These are phyloP conservation scores for Carassius carassius DNA, from an alignment of 2,113 vertebrate species.

Conservation along the genomic window DNA sequence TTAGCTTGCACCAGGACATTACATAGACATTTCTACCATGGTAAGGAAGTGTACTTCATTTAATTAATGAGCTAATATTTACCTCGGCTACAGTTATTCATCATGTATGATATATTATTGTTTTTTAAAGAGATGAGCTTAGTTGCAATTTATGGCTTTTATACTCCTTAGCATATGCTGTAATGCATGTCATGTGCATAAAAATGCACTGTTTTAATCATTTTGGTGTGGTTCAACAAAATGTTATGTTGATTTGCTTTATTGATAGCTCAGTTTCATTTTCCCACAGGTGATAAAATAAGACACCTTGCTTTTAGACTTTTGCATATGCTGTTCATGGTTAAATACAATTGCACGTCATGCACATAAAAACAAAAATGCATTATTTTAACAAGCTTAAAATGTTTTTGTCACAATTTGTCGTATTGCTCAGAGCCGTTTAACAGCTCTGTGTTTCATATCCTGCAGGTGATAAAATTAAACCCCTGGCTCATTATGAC, in stretches of 20 bases:
- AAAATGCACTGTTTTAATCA: not conserved
- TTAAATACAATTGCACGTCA: not conserved
- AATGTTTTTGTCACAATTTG: not conserved
- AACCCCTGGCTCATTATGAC: slow-evolving; percentile 51
- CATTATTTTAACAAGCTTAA: not conserved
- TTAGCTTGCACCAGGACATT: not conserved
- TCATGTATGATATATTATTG: not conserved
- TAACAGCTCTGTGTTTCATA: not conserved
- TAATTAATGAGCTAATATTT: not conserved
- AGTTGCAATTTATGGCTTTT: not conserved
- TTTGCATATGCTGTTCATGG: too few species aligned
- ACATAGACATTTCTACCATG: slow-evolving; percentile 43
- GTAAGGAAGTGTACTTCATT: slow-evolving; percentile 26
- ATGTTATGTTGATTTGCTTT: too few species aligned
- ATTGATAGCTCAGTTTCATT: too few species aligned
- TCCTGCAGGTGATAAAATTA: not conserved
- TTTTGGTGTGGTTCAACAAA: too few species aligned
- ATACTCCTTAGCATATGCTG: too few species aligned
- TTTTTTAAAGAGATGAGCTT: not conserved
- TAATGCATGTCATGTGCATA: not conserved
- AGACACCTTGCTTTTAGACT: not conserved
- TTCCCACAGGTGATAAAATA: not conserved
- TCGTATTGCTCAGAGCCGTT: not conserved
- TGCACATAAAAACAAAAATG: not conserved
- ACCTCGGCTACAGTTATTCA: not conserved